phyloP scores from a whole-genome alignment of 2,797 vertebrate genomes.

The Sebastes diaconus region DNA sequence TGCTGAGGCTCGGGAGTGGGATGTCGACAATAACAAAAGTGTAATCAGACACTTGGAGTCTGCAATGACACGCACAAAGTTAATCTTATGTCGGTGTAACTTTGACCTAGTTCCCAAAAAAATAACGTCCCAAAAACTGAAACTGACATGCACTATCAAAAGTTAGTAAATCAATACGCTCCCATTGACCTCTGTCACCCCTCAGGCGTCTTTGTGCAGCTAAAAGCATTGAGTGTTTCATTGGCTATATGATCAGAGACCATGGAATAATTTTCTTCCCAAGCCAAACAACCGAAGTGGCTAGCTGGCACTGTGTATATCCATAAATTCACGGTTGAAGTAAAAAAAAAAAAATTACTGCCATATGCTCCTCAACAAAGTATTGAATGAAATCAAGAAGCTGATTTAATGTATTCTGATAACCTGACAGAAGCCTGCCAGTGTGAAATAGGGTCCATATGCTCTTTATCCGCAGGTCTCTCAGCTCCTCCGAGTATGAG shows the following conservation, averaged over 20 bases:
- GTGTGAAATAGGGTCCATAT: constrained; percentile 17
- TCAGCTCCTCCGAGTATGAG: constrained; percentile 87
- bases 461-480: constrained; percentile 66
- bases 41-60: not conserved
- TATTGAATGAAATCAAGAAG: not conserved
- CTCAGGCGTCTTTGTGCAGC: not conserved
- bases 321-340: constrained; percentile 20
- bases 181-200: not conserved
- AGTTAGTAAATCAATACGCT: not conserved
- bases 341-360: not conserved
- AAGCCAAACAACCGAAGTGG: constrained; percentile 2
- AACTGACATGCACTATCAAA: not conserved
- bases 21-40: not conserved
- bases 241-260: not conserved
- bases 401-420: constrained; percentile 9
- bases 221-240: constrained; percentile 2
- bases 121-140: not conserved
- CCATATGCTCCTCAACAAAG: constrained; percentile 7
- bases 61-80: not conserved
- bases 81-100: not conserved
- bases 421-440: not conserved
- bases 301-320: constrained; percentile 2
- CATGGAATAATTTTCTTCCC: not conserved
- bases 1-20: not conserved
- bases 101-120: not conserved